Base-by-base conservation (phyloP, 2,113 vertebrate species). In the Tretioscincus oriximinensis region DNA sequence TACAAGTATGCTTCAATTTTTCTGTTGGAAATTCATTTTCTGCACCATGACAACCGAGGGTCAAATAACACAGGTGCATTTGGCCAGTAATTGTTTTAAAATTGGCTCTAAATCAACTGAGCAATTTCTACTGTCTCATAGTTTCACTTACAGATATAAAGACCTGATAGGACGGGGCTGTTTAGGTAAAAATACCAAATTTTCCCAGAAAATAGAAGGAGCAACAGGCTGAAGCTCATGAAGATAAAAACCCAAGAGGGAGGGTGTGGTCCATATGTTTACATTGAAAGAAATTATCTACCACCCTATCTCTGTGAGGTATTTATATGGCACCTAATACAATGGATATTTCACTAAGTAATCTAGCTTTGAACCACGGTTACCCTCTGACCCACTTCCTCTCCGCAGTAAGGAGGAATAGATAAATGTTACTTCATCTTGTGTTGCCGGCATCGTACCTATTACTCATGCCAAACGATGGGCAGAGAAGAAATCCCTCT, bases 261-360 rank as follows among this genome's bases (percentile, higher is more conserved):
- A 61, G 28, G 82, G 65, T 22, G 45, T 69, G 29, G 21, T 65
- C 45, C 82, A 18, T 21, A 69, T 24, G 16, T 5, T 29, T 71
- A 68, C 26, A 64, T 63, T 77, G 67, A 0, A 67, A 54, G 75
- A 49, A 64, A 24, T 72, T 70, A 22, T 69, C 80, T 69, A 16
- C 22, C 73, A 0, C 0, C 72, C 21, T 79, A 1, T 78, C 54
- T 63, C 14, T 1, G 41, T 76, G 26, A 64, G 77, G 77, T 76
- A 84, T 84, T 84, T 84, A 68, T 80, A 74, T 8, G 78, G 20
- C 20, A 28, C 29, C 77, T 73, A 28, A 45, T 41, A 67, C 1
- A 61, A 81, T 73, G 9, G 69, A 2, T 28, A 2, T 79, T 68
- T 71, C 66, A 88, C 35, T 14, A 63, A 0, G 7, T 86, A 75